phyloP scores from a whole-genome alignment of 2,888 invertebrate genomes.

The Andrena marginata region DNA sequence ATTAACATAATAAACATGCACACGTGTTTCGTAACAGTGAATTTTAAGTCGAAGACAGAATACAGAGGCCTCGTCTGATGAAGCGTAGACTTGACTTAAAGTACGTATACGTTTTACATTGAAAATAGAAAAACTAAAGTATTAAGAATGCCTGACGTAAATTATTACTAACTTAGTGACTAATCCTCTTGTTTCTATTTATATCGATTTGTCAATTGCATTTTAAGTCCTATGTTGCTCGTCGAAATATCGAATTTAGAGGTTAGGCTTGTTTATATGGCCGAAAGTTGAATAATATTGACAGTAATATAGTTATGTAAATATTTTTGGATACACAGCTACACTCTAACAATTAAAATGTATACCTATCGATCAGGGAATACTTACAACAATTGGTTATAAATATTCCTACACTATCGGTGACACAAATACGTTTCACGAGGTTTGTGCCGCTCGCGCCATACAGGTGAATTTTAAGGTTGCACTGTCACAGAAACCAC shows the following conservation, averaged over 20 bases:
- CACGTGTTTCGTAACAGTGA: not conserved
- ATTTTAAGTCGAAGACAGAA: not conserved
- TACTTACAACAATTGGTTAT: conserved; percentile 52
- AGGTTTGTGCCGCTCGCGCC: conserved; percentile 61
- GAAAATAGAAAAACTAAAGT: not conserved
- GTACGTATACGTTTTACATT: not conserved
- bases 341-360: not conserved
- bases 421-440: conserved; percentile 43
- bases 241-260: conserved; percentile 16
- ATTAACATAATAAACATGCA: not conserved
- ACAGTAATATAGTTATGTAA: conserved; percentile 18
- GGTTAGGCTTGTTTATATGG: conserved; percentile 53
- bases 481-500: not conserved
- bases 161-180: conserved; percentile 16
- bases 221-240: conserved; percentile 1
- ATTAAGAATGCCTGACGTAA: not conserved
- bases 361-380: not conserved
- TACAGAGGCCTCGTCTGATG: not conserved
- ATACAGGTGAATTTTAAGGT: conserved; percentile 33
- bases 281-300: conserved; percentile 14
- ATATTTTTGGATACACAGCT: not conserved
- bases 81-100: not conserved
- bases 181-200: conserved; percentile 1
- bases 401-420: conserved; percentile 36
- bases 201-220: conserved; percentile 27